A percentile compares a stretch with the other conserved stretches of the same genome.
phyloP scores from a whole-genome alignment of 30 jellyfish, hydroid and myxozoan species.

The Haliclystus octoradiatus region DNA sequence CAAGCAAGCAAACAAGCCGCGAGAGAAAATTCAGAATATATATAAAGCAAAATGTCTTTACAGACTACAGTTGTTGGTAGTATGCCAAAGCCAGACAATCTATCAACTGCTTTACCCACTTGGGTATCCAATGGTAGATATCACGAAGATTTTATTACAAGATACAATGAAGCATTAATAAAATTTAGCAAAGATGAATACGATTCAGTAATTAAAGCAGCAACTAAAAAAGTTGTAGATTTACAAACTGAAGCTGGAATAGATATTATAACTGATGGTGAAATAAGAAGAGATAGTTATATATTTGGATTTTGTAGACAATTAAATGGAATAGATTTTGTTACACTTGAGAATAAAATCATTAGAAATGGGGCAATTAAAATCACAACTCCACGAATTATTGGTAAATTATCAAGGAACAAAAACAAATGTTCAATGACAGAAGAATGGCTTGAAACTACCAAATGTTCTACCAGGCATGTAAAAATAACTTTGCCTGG shows the following conservation, averaged over 20 bases:
- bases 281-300: constrained; percentile 48
- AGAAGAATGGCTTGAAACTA: constrained; percentile 52
- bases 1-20: no score
- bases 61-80: constrained; percentile 72
- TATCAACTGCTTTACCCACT: constrained; percentile 48
- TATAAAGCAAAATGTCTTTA: constrained; percentile 14
- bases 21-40: no score
- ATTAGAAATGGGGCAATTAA: no score
- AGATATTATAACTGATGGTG: constrained; percentile 52
- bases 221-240: constrained; percentile 40
- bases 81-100: constrained; percentile 57
- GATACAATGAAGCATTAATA: constrained; percentile 37
- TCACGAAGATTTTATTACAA: constrained; percentile 22
- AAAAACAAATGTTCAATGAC: constrained; percentile 23
- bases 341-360: constrained; percentile 14
- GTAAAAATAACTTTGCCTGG: constrained; percentile 70
- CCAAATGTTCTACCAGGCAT: constrained; percentile 26
- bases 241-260: constrained; percentile 45
- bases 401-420: constrained; percentile 28
- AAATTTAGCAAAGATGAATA: constrained; percentile 17
- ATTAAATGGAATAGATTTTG: constrained; percentile 66
- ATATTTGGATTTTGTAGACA: constrained; percentile 41
- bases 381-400: constrained; percentile 34
- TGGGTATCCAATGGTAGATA: constrained; percentile 62
- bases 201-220: constrained; percentile 27